These are phyloP conservation scores for Campylorhamphus procurvoides DNA, from an alignment of 2,113 vertebrate genomes.

Conservation along the genomic window DNA sequence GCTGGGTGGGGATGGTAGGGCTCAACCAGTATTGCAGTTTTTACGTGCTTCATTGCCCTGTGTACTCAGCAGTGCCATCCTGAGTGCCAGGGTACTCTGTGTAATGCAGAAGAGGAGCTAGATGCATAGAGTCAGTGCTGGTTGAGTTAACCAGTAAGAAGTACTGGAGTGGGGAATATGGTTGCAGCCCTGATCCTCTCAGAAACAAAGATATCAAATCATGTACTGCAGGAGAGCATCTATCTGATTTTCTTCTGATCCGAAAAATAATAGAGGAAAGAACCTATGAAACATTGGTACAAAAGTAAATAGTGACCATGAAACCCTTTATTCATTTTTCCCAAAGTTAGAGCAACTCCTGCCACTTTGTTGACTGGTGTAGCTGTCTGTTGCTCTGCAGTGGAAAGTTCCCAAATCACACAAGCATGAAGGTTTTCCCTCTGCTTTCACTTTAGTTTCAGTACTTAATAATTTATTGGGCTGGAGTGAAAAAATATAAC, in stretches of 20 bases:
- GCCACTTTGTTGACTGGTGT: background rate
- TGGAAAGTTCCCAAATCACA: background rate
- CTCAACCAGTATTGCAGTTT: background rate
- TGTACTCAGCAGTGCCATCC: background rate
- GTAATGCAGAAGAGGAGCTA: background rate
- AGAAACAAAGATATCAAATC: background rate
- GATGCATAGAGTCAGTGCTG: background rate
- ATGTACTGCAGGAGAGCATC: background rate
- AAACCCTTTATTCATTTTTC: background rate
- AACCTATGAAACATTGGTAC: background rate
- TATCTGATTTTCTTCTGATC: background rate
- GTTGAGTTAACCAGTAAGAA: background rate
- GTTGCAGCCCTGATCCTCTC: background rate
- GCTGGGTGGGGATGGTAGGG: no score
- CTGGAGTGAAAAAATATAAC: background rate
- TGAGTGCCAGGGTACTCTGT: background rate
- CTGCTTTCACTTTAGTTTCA: background rate
- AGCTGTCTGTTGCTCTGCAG: background rate
- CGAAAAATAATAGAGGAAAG: background rate
- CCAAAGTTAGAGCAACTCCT: background rate
- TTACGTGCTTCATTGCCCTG: background rate
- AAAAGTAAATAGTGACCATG: background rate
- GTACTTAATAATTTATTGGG: conserved; percentile 20
- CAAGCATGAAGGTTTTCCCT: background rate
- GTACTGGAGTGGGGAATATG: background rate